These are phyloP conservation scores for Acrocephalus scirpaceus DNA, from an alignment of 2,797 vertebrate genomes.

Conservation along the genomic window DNA sequence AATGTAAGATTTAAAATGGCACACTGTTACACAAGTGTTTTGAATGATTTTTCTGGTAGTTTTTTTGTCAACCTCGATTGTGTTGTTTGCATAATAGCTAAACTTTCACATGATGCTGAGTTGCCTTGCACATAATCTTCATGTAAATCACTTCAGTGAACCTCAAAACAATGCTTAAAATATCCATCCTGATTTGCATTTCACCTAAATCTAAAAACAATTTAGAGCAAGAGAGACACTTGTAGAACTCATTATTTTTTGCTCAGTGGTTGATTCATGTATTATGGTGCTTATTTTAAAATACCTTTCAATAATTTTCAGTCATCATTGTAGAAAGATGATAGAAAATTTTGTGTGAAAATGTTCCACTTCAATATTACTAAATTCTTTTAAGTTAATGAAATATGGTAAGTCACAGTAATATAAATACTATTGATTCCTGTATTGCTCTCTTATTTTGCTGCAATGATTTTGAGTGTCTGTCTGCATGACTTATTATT, in stretches of 20 bases:
- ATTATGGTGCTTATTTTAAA: neutral
- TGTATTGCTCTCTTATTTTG: neutral
- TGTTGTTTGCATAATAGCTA: neutral
- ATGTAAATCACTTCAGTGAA: neutral
- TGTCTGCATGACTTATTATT: neutral
- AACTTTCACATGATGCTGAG: neutral
- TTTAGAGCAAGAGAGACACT: neutral
- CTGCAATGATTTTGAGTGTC: neutral
- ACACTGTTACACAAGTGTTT: neutral
- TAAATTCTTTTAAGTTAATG: neutral
- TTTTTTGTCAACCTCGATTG: neutral
- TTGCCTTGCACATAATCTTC: neutral
- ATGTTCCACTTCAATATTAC: neutral
- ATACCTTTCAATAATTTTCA: neutral
- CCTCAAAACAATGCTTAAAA: neutral
- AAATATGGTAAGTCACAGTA: neutral
- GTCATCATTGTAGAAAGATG: neutral
- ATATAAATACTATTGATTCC: neutral
- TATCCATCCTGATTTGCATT: neutral
- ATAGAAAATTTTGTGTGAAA: neutral
- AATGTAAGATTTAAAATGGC: neutral
- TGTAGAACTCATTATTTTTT: neutral
- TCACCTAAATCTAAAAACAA: neutral
- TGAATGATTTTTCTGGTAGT: neutral
- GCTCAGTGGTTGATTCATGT: neutral